A percentile compares a stretch with the other conserved stretches of the same genome.
phyloP scores from a whole-genome alignment of 2,797 vertebrate genomes.

The Alauda arvensis region DNA sequence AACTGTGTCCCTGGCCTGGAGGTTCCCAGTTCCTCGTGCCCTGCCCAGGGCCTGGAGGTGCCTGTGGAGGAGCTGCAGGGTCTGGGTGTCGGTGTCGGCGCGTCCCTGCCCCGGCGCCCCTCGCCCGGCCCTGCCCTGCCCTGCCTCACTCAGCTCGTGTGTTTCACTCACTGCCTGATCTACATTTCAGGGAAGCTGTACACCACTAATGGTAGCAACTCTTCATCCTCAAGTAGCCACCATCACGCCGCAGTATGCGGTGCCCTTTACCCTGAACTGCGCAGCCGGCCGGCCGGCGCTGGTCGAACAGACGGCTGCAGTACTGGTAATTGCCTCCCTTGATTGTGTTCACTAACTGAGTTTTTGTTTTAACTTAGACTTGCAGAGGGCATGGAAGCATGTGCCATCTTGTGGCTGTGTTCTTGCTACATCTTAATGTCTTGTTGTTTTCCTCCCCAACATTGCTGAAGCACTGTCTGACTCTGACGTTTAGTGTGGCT shows the following conservation, averaged over 20 bases:
- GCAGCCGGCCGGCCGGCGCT: slow-evolving; percentile 94
- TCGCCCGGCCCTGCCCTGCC: slow-evolving; percentile 1
- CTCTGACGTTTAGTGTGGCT: slow-evolving; percentile 71
- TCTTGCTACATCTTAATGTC: slow-evolving; percentile 81
- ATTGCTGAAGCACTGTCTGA: slow-evolving; percentile 74
- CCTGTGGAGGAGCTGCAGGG: neutral
- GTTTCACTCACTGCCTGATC: slow-evolving; percentile 84
- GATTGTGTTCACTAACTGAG: slow-evolving; percentile 78
- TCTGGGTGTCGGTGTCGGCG: neutral
- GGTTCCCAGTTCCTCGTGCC: neutral
- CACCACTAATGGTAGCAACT: slow-evolving; percentile 99
- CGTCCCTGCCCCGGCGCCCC: slow-evolving; percentile 34
- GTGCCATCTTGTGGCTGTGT: slow-evolving; percentile 86
- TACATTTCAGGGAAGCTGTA: slow-evolving; percentile 97
- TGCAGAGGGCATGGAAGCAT: slow-evolving; percentile 98
- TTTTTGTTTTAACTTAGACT: slow-evolving; percentile 83
- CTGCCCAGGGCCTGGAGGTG: neutral
- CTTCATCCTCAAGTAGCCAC: slow-evolving; percentile 96
- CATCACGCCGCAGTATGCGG: slow-evolving; percentile 95
- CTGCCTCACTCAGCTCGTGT: slow-evolving; percentile 65
- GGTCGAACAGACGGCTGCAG: slow-evolving; percentile 98
- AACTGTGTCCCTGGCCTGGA: neutral
- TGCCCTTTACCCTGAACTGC: slow-evolving; percentile 93
- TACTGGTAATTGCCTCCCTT: slow-evolving; percentile 96
- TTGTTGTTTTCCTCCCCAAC: slow-evolving; percentile 73